Percentiles rank a stretch among this genome's conserved stretches.
Evolutionary conservation across 2,888 invertebrate species (phyloP).

Genomic region (Melanostoma scalare): DNA sequence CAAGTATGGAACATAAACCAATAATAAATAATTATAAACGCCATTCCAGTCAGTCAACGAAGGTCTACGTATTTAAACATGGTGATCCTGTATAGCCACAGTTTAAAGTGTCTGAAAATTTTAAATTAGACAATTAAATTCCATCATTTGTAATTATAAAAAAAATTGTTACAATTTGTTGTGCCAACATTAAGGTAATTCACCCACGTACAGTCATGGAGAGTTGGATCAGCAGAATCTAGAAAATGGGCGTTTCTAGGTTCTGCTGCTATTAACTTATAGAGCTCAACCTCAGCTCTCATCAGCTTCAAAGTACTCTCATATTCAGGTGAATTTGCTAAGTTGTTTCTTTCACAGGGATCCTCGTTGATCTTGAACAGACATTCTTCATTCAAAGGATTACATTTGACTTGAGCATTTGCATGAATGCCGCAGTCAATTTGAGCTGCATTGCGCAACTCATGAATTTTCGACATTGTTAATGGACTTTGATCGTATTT

Average conservation of each 20-base stretch:
- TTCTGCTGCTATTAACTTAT: slow-evolving; percentile 81
- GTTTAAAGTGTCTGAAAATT: too few relatives aligned
- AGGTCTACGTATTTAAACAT: too few relatives aligned
- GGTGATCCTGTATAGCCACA: too few relatives aligned
- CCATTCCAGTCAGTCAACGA: too few relatives aligned
- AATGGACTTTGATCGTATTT: slow-evolving; percentile 73
- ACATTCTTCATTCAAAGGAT: slow-evolving; percentile 81
- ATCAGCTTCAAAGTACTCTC: slow-evolving; percentile 76
- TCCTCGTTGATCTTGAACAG: slow-evolving; percentile 83
- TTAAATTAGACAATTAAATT: too few relatives aligned
- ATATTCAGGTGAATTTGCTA: slow-evolving; percentile 73
- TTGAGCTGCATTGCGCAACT: slow-evolving; percentile 66
- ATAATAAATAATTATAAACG: too few relatives aligned
- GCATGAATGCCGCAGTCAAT: slow-evolving; percentile 73
- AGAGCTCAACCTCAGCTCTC: slow-evolving; percentile 81
- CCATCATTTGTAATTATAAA: too few relatives aligned
- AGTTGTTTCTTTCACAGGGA: slow-evolving; percentile 83
- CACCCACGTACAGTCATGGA: slow-evolving; percentile 84
- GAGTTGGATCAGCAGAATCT: slow-evolving; percentile 82
- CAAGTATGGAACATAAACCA: too few relatives aligned
- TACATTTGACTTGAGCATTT: slow-evolving; percentile 74
- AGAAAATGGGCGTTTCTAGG: slow-evolving; percentile 81
- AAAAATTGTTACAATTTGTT: too few relatives aligned
- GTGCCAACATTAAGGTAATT: slow-evolving; percentile 79
- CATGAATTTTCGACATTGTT: slow-evolving; percentile 66